Base-by-base conservation (phyloP, 1,140 invertebrate species). In the Drosophila ercepeae region DNA sequence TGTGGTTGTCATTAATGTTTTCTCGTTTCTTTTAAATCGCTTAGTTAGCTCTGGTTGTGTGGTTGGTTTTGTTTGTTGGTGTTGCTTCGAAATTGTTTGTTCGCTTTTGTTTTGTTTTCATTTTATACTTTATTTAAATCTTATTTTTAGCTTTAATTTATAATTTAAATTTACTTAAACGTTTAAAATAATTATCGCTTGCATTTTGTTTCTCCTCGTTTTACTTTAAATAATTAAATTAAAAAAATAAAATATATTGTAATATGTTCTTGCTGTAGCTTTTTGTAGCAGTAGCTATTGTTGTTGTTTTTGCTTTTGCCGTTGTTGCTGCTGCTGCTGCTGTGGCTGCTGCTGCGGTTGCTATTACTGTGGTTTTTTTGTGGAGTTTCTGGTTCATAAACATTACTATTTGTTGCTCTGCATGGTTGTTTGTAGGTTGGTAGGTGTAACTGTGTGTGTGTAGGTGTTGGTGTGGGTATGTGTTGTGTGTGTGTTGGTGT, bases 151-250 rank as follows among this genome's bases (percentile, higher is more conserved):
- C 76, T 86, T 86, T 86, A 86, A 86, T 89, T 89, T 90, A 89
- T 91, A 90, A 91, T 91, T 91, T 91, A 90, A 89, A 84, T 75
- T 90, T 90, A 90, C 89, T 91, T 91, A 91, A 89, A 89, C 67
- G 72, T 91, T 89, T 91, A 91, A 86, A 89, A 91, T 91, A 90
- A 90, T 91, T 90, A 91, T 91, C 86, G 84, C 89, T 90, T 89
- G 81, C 81, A 88, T 86, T 83, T 83, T 86, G 61, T 81, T 73
- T 82, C 61, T 68, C 64, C 61, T 79, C 78, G 71, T 69, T 86
- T 39, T 78, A 91, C 86, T 84, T 91, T 91, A 89, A 91, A 91
- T 91, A 89, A 88, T 90, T 90, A 90, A 90, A 89, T 90, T 90
- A 90, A 90, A 90, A 90, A 79, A 88, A 77, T 88, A 82, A 88